These are phyloP conservation scores for Tragelaphus oryx DNA, from an alignment of 2,797 vertebrate genomes.

Conservation along the genomic window DNA sequence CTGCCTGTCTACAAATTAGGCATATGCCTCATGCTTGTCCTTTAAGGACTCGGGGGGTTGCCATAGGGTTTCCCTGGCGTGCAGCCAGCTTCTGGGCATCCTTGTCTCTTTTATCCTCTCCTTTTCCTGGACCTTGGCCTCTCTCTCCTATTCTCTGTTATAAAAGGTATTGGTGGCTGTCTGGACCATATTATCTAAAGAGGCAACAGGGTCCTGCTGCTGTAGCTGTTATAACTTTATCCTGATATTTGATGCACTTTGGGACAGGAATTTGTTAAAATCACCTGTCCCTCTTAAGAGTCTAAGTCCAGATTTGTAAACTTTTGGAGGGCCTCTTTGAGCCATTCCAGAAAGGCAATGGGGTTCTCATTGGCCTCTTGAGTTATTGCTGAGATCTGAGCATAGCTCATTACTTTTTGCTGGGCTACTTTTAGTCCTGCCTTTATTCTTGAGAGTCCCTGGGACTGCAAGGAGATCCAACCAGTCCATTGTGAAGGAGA, in stretches of 20 bases:
- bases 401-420: not conserved
- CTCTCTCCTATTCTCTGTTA: not conserved
- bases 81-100: not conserved
- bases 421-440: not conserved
- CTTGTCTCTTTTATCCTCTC: not conserved
- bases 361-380: not conserved
- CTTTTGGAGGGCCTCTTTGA: not conserved
- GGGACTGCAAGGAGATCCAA: no score
- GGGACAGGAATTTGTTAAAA: not conserved
- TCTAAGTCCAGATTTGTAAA: not conserved
- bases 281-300: not conserved
- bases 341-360: not conserved
- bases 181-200: not conserved
- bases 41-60: not conserved
- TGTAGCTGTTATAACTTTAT: not conserved
- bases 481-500: no score
- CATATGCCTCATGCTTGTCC: not conserved
- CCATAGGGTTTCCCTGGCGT: not conserved
- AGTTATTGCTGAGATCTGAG: not conserved
- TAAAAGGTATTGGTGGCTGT: not conserved
- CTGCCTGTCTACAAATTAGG: not conserved
- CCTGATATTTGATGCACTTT: not conserved
- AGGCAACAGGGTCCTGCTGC: not conserved
- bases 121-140: not conserved
- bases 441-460: not conserved